Conservation (phyloP, 1,140 invertebrate genomes). For the Aphaenogaster ashmeadi region DNA sequence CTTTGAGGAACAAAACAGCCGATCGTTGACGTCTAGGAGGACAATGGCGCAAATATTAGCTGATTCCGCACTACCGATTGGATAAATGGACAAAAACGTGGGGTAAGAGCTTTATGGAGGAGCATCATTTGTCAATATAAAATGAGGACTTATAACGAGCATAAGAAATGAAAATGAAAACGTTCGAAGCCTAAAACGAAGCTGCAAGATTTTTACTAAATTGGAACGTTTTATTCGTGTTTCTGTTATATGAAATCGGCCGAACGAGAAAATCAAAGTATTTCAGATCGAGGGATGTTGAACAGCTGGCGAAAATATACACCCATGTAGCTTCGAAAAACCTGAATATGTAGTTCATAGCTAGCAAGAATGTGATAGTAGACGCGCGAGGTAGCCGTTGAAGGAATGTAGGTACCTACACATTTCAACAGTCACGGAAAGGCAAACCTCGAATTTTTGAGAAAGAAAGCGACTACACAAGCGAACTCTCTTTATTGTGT, state of each 20-base stretch:
- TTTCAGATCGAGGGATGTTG: not conserved
- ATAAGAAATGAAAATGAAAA: not conserved
- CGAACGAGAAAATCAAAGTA: not conserved
- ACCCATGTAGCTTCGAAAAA: not conserved
- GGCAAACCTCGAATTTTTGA: conserved; percentile 29
- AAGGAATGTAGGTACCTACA: not conserved
- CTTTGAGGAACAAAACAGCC: not conserved
- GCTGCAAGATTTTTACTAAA: not conserved
- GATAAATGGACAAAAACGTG: not conserved
- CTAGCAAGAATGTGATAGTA: not conserved
- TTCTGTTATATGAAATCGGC: not conserved
- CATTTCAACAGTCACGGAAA: not conserved
- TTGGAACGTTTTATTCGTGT: not conserved
- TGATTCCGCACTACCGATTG: not conserved
- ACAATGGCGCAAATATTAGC: conserved; percentile 24
- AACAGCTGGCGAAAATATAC: not conserved
- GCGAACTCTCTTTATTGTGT: not conserved
- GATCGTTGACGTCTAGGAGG: not conserved
- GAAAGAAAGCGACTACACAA: not conserved
- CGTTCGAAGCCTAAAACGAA: not conserved
- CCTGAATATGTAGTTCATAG: not conserved
- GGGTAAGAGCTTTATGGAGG: not conserved
- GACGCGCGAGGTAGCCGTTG: not conserved
- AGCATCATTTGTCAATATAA: not conserved
- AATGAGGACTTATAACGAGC: not conserved